phyloP scores from a whole-genome alignment of 2,113 vertebrate species.

The Diphyllodes magnificus region DNA sequence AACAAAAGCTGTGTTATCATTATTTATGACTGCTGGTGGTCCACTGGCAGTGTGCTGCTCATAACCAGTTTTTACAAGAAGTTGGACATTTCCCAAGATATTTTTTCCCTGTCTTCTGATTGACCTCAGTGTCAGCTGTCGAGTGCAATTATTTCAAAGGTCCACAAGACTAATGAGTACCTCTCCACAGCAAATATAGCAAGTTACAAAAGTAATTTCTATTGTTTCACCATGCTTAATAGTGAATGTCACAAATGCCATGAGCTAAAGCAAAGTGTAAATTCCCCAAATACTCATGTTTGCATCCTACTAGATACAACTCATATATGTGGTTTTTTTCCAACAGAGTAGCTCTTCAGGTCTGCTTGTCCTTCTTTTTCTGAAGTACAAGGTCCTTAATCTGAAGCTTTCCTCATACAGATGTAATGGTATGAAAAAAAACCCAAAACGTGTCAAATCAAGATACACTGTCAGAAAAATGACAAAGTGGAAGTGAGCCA shows the following conservation, averaged over 20 bases:
- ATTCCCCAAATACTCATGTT: background rate
- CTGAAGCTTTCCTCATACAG: background rate
- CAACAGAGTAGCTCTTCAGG: background rate
- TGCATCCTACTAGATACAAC: background rate
- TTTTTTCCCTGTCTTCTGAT: background rate
- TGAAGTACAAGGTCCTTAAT: background rate
- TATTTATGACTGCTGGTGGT: background rate
- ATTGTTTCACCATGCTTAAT: background rate
- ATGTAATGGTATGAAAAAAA: background rate
- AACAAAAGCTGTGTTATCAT: background rate
- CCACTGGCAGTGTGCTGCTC: background rate
- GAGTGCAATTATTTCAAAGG: background rate
- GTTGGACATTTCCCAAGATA: background rate
- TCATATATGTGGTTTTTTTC: background rate
- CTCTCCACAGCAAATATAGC: background rate
- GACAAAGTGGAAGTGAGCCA: background rate
- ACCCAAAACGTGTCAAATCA: background rate
- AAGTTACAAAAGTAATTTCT: background rate
- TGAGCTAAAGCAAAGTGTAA: background rate
- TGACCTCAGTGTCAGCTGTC: background rate
- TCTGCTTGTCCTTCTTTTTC: background rate
- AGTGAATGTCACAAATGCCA: background rate
- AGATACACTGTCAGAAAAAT: background rate
- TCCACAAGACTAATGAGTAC: background rate
- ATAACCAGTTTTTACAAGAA: background rate